These are phyloP conservation scores for Nephrotoma guestfalica DNA, from an alignment of 2,888 invertebrate species.

Conservation along the genomic window DNA sequence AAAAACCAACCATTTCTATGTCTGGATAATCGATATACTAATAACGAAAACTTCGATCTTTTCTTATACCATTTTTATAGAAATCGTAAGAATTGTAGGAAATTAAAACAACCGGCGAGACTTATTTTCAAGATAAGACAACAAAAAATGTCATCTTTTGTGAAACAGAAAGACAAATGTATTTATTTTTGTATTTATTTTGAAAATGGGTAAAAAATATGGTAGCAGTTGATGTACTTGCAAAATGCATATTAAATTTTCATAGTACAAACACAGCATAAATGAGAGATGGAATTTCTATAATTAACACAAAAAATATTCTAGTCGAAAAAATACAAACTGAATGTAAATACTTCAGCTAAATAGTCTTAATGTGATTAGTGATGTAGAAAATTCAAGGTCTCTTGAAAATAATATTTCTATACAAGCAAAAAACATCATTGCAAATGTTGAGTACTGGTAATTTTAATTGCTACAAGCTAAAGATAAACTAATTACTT, in stretches of 20 bases:
- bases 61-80: not conserved
- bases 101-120: not conserved
- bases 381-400: not conserved
- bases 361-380: not conserved
- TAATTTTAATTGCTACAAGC: too few relatives aligned
- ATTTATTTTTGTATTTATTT: not conserved
- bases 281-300: not conserved
- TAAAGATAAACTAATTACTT: too few relatives aligned
- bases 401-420: not conserved
- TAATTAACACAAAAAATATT: not conserved
- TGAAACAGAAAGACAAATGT: not conserved
- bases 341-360: not conserved
- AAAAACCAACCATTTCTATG: not conserved
- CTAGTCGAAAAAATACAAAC: not conserved
- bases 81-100: not conserved
- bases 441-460: too few relatives aligned
- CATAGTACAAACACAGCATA: not conserved
- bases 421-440: too few relatives aligned
- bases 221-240: not conserved
- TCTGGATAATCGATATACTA: not conserved
- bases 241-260: not conserved
- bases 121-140: not conserved
- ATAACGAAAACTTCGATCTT: not conserved
- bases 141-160: not conserved
- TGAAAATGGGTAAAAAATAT: not conserved